Evolutionary conservation across 2,888 invertebrate genomes (phyloP).

Genomic region (Dromius quadrimaculatus): DNA sequence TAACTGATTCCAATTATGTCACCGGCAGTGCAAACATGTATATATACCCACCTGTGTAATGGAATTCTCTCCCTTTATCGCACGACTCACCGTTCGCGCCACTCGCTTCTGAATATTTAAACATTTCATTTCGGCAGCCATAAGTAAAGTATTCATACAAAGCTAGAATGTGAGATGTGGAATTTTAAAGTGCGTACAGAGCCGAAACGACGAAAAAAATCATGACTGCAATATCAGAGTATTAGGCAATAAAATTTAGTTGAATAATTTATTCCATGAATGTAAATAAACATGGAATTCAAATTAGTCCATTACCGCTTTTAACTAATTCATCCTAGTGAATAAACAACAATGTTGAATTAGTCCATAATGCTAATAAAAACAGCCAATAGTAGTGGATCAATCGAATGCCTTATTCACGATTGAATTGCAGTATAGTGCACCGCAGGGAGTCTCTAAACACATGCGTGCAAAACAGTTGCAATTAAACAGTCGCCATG

Average conservation of each 20-base stretch:
- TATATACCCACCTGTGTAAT: conserved; percentile 51
- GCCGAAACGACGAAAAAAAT: no score
- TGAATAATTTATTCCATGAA: no score
- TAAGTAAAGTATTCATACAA: conserved; percentile 53
- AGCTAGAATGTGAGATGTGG: no score
- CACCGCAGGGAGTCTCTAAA: background rate
- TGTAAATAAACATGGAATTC: no score
- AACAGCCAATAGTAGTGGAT: background rate
- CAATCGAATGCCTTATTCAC: conserved; percentile 2
- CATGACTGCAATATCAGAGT: no score
- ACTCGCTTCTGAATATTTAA: conserved; percentile 49
- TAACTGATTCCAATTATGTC: conserved; percentile 53
- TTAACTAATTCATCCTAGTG: no score
- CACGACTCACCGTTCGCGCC: no score
- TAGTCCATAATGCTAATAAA: conserved; percentile 1
- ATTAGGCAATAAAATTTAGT: no score
- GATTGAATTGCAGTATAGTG: background rate
- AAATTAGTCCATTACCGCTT: no score
- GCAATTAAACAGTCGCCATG: conserved; percentile 9
- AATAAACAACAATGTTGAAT: background rate
- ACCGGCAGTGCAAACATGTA: conserved; percentile 48
- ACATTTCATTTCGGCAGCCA: conserved; percentile 51
- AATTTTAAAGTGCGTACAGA: no score
- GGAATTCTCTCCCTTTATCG: conserved; percentile 30
- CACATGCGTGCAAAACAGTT: conserved; percentile 13